Conservation (phyloP, 2,888 invertebrate genomes). For the Cephus runcator region DNA sequence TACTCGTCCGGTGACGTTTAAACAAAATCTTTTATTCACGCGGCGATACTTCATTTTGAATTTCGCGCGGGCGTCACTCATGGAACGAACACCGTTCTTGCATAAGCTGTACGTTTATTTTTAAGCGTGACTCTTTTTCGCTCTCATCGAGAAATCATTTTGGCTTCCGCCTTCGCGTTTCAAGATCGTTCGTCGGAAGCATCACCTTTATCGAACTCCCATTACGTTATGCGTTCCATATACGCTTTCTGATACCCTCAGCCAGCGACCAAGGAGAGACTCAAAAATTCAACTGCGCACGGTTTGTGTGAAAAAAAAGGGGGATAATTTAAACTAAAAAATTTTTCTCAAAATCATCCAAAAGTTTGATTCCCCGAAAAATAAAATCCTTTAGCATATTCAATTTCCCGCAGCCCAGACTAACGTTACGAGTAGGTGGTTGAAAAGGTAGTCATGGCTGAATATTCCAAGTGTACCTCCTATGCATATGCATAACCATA, state of each 20-base stretch:
- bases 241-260: neutral
- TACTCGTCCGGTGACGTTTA: neutral
- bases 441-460: neutral
- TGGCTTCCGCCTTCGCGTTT: neutral
- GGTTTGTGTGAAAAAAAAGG: too few species aligned
- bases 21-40: neutral
- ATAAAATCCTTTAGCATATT: neutral
- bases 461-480: neutral
- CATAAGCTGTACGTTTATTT: conserved; percentile 30
- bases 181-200: neutral
- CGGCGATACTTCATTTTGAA: too few species aligned
- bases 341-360: neutral
- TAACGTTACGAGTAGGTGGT: neutral
- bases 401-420: neutral
- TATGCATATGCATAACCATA: neutral
- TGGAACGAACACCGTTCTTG: neutral
- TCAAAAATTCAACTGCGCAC: neutral
- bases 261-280: neutral
- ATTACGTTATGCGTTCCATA: neutral
- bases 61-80: neutral
- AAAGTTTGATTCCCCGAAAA: neutral
- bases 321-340: too few species aligned
- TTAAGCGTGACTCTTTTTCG: conserved; percentile 35
- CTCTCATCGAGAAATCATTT: conserved; percentile 10
- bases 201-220: neutral